Percentiles rank a stretch among this genome's conserved stretches.
phyloP scores from a whole-genome alignment of 2,113 vertebrate genomes.

The Numenius arquata region DNA sequence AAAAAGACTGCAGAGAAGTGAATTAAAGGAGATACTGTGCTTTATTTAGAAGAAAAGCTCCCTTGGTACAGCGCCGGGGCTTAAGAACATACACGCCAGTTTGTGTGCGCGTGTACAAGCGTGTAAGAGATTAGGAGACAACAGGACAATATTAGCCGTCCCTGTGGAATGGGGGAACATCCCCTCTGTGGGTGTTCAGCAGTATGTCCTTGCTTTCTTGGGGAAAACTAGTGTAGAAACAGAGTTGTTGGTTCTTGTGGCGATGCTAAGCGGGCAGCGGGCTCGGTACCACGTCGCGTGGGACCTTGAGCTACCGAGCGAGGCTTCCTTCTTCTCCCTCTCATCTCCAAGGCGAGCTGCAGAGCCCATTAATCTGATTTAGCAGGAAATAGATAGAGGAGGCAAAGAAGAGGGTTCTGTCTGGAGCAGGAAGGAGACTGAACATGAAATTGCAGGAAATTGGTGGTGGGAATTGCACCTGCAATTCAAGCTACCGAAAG shows the following conservation, averaged over 20 bases:
- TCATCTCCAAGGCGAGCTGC: fast-evolving
- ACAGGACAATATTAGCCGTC: no score
- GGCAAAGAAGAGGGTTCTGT: neutral
- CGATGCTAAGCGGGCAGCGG: neutral
- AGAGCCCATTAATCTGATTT: neutral
- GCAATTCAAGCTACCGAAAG: neutral
- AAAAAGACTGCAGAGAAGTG: no score
- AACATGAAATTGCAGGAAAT: neutral
- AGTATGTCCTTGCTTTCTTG: neutral
- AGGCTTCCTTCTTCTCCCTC: neutral
- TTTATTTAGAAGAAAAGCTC: neutral
- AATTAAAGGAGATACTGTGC: neutral
- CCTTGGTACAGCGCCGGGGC: neutral
- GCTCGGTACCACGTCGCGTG: fast-evolving
- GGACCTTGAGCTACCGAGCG: neutral
- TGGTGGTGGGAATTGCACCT: neutral
- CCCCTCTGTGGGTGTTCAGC: neutral
- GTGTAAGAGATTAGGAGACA: fast-evolving
- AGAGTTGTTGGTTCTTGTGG: no score
- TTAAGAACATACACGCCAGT: fast-evolving
- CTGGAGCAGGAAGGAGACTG: neutral
- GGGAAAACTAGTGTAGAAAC: neutral
- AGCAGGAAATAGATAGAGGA: neutral
- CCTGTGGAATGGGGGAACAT: no score
- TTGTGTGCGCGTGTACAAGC: fast-evolving